These are phyloP conservation scores for Australoheros facetus DNA, from an alignment of 2,797 vertebrate species.

Conservation along the genomic window DNA sequence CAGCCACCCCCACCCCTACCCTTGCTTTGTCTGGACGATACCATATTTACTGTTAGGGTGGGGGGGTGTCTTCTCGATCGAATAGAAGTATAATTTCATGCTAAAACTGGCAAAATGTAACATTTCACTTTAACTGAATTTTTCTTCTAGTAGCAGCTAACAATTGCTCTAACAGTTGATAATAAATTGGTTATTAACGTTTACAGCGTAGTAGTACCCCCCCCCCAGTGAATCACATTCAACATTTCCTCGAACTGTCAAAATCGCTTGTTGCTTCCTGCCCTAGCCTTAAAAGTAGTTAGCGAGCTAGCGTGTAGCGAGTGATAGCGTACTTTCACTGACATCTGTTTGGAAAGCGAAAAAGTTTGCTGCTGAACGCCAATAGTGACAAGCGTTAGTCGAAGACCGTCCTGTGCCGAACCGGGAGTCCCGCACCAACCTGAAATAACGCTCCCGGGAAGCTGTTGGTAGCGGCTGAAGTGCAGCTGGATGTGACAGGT, in stretches of 20 bases:
- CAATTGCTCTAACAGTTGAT: fast-evolving
- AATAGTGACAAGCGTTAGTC: background rate
- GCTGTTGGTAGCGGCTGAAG: slow-evolving; percentile 41
- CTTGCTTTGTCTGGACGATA: slow-evolving; percentile 70
- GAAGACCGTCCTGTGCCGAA: slow-evolving; percentile 8
- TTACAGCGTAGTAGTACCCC: background rate
- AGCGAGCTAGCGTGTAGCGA: slow-evolving; percentile 66
- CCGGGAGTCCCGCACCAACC: background rate
- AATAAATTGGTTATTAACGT: background rate
- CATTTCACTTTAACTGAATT: fast-evolving
- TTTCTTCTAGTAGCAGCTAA: fast-evolving
- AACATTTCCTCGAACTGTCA: slow-evolving; percentile 77
- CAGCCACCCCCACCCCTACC: slow-evolving; percentile 68
- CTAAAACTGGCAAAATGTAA: fast-evolving
- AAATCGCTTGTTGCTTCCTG: slow-evolving; percentile 82
- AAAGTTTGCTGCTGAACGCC: slow-evolving; percentile 45
- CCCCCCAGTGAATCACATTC: slow-evolving; percentile 10
- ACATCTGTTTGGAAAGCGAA: background rate
- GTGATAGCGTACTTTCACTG: slow-evolving; percentile 11
- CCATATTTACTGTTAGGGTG: slow-evolving; percentile 64
- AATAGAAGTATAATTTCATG: background rate
- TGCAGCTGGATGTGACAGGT: slow-evolving; percentile 79
- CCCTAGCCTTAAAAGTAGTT: slow-evolving; percentile 78
- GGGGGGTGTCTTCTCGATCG: background rate
- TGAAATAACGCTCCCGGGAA: slow-evolving; percentile 23